These are phyloP conservation scores for Miltochrista miniata DNA, from an alignment of 2,888 invertebrate species.

Conservation along the genomic window DNA sequence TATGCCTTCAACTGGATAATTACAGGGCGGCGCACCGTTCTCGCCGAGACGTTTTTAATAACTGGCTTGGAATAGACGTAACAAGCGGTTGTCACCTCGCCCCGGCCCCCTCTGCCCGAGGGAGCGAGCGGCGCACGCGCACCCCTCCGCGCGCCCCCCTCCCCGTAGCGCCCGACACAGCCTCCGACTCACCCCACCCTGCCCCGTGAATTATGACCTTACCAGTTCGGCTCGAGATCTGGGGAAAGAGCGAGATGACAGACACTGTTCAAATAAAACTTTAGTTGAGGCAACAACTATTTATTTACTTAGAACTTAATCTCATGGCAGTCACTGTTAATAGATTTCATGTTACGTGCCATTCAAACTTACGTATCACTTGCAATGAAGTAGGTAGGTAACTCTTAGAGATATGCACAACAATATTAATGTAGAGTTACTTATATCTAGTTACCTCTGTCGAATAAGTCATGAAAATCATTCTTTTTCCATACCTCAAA, in stretches of 20 bases:
- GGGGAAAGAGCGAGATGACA: constrained; percentile 55
- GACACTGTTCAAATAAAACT: constrained; percentile 51
- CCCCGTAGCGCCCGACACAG: constrained; percentile 56
- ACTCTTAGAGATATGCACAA: too few species aligned
- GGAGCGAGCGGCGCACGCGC: constrained; percentile 57
- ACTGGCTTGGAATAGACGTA: constrained; percentile 83
- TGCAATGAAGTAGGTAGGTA: too few species aligned
- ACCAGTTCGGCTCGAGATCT: constrained; percentile 53
- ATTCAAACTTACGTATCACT: constrained; percentile 1
- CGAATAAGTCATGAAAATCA: too few species aligned
- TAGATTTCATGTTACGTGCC: background rate
- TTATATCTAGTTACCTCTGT: too few species aligned
- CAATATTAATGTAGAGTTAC: too few species aligned
- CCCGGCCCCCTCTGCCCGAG: constrained; percentile 62
- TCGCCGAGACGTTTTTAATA: constrained; percentile 85
- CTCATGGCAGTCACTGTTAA: background rate
- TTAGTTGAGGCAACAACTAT: constrained; percentile 52
- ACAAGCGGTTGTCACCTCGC: constrained; percentile 83
- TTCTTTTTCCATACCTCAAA: too few species aligned
- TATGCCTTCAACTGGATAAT: constrained; percentile 79
- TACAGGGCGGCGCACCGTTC: constrained; percentile 83
- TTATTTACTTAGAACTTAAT: constrained; percentile 40
- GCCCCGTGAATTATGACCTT: constrained; percentile 74
- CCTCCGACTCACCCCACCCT: constrained; percentile 65
- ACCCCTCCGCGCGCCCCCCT: constrained; percentile 50